These are phyloP conservation scores for Pseudomyrmex dendroicus DNA, from an alignment of 1,140 invertebrate genomes.

Conservation along the genomic window DNA sequence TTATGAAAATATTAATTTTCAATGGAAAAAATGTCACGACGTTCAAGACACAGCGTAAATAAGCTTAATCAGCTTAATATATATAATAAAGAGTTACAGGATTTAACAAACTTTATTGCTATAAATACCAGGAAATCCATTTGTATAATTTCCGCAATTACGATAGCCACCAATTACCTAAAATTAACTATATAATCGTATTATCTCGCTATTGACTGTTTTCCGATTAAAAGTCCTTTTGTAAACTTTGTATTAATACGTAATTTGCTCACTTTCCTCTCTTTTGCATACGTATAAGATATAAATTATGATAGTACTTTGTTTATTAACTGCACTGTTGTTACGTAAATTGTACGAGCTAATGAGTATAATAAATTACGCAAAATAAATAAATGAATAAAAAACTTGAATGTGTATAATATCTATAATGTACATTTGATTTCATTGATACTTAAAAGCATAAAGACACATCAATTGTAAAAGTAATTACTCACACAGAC, in stretches of 20 bases:
- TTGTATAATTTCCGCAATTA: slow-evolving; percentile 68
- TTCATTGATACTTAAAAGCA: too few species aligned
- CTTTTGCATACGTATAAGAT: neutral
- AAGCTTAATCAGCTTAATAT: slow-evolving; percentile 15
- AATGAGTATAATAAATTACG: too few species aligned
- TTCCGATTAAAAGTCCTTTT: slow-evolving; percentile 52
- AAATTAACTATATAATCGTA: slow-evolving; percentile 55
- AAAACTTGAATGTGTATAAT: too few species aligned
- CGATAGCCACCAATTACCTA: slow-evolving; percentile 67
- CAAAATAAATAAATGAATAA: too few species aligned
- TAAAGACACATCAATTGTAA: too few species aligned
- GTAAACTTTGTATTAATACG: slow-evolving; percentile 65
- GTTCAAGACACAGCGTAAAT: neutral
- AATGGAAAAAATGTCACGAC: neutral
- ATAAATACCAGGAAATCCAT: slow-evolving; percentile 53
- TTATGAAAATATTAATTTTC: neutral
- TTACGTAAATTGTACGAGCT: too few species aligned
- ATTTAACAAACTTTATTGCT: neutral
- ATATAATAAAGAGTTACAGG: neutral
- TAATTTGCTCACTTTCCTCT: slow-evolving; percentile 12
- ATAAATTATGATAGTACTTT: too few species aligned
- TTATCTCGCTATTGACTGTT: slow-evolving; percentile 22
- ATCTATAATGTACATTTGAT: too few species aligned
- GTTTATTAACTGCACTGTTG: too few species aligned
- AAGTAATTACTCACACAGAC: too few species aligned